Evolutionary conservation across 1,140 invertebrate genomes (phyloP).

Genomic region (Hirudo medicinalis): DNA sequence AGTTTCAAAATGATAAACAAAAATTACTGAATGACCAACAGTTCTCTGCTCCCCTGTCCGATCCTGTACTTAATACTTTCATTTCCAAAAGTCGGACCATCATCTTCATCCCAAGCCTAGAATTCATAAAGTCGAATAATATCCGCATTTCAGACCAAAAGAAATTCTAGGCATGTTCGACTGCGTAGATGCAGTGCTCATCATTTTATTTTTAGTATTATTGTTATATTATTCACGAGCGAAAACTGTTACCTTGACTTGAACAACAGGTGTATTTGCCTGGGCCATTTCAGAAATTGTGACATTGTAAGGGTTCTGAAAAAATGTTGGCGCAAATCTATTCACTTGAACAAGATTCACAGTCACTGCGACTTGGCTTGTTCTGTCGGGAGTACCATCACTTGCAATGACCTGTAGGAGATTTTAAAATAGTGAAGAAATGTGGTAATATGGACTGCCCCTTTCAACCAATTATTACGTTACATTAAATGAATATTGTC

Average conservation of each 20-base stretch:
- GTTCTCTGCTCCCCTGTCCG: background rate
- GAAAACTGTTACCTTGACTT: background rate
- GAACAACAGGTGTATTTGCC: background rate
- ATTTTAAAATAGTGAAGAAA: background rate
- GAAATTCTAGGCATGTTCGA: background rate
- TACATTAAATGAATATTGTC: conserved; percentile 4
- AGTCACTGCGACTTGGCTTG: background rate
- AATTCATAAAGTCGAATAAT: background rate
- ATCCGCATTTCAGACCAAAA: background rate
- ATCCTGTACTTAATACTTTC: conserved; percentile 2
- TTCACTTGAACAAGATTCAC: conserved; percentile 4
- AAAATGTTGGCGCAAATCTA: background rate
- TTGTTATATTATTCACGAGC: background rate
- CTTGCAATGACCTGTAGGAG: background rate
- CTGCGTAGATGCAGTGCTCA: background rate
- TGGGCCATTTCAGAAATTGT: background rate
- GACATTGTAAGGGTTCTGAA: background rate
- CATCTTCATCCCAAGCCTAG: background rate
- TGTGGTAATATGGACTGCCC: background rate
- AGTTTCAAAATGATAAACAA: background rate
- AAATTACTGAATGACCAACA: background rate
- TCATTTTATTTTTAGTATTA: background rate
- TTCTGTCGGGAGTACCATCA: background rate
- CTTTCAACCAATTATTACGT: background rate
- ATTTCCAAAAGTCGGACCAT: conserved; percentile 3